phyloP scores from a whole-genome alignment of 2,888 invertebrate genomes.

The Phalangium opilio region DNA sequence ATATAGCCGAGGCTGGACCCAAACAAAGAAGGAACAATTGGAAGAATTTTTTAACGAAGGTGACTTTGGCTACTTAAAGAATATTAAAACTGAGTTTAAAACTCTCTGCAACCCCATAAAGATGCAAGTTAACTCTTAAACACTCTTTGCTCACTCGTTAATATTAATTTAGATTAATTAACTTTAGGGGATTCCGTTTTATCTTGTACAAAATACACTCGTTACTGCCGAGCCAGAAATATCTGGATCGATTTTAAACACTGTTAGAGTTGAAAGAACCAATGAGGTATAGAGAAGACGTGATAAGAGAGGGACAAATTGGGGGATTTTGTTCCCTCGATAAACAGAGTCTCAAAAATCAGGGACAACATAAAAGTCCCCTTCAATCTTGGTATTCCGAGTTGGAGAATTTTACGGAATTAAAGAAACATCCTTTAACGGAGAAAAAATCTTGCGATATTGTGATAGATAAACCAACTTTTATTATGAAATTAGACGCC shows the following conservation, averaged over 20 bases:
- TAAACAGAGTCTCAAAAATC: slow-evolving; percentile 45
- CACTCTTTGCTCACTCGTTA: too few relatives aligned
- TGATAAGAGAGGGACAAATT: slow-evolving; percentile 68
- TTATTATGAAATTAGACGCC: slow-evolving; percentile 92
- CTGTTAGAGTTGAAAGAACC: slow-evolving; percentile 35
- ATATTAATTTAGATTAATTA: too few relatives aligned
- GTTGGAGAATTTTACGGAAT: slow-evolving; percentile 58
- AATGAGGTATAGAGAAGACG: slow-evolving; percentile 70
- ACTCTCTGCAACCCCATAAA: slow-evolving; percentile 40
- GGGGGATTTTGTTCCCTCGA: slow-evolving; percentile 52
- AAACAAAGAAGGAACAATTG: slow-evolving; percentile 51
- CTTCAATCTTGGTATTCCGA: slow-evolving; percentile 88
- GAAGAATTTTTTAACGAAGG: slow-evolving; percentile 76
- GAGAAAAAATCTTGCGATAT: slow-evolving; percentile 52
- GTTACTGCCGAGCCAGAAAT: slow-evolving; percentile 79
- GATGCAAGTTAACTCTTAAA: slow-evolving; percentile 29
- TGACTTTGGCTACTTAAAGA: slow-evolving; percentile 66
- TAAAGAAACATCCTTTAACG: slow-evolving; percentile 41
- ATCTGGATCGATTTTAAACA: slow-evolving; percentile 74
- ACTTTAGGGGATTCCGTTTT: slow-evolving; percentile 62
- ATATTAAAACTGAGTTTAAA: slow-evolving; percentile 39
- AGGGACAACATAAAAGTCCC: slow-evolving; percentile 78
- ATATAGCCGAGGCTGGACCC: slow-evolving; percentile 3
- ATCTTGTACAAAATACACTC: slow-evolving; percentile 74
- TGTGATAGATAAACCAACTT: slow-evolving; percentile 77